Base-by-base conservation (phyloP, 2,113 vertebrate genomes). In the Gallinago jamesoni region DNA sequence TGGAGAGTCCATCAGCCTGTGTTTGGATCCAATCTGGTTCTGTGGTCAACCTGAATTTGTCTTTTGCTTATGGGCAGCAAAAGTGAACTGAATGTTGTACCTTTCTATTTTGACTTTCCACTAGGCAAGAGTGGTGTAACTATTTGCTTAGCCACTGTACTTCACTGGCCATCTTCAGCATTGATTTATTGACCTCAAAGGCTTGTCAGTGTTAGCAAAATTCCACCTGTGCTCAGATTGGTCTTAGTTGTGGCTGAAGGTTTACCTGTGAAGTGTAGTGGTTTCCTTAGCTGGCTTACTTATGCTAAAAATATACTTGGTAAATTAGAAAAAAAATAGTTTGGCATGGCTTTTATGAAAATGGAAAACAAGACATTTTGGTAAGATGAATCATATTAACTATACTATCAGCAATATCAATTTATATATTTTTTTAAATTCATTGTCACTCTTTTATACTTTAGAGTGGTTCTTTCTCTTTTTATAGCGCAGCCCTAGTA, bases 401-500 rank as follows among this genome's bases (percentile, higher is more conserved):
- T 70, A 66, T 67, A 87, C 72, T 88, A 94, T 94, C 76, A 93
- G 35, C 77, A 94, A 55, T 37, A 88, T 64, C 62, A 87, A 89
- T 88, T 90, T 45, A 50, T 69, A 39, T 77, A 87, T 52, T 48
- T 56, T 69, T 77, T 89, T 50, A 78, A 91, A 93, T 74, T 93
- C 47, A n/a, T 95, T 93, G 90, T 94, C 84, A 85, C 62, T 84
- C 13, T 89, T 95, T 93, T 53, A 73, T 96, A 97, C 90, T 96
- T 94, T 80, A 69, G 94, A 90, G 74, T 95, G 91, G 91, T 86
- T 96, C 96, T 96, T 98, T 93, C 90, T 96, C 82, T 74, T 94
- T 98, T 98, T 98, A 92, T 96, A 96, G 90, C 75, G 64, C 89
- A 96, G 96, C 66, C 86, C 94, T 90, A 96, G 96, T 97, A 95